Evolutionary conservation across 2,797 vertebrate genomes (phyloP), one percentile per base, ranked within the genome.

Genomic region (Centropyge bicolor): DNA sequence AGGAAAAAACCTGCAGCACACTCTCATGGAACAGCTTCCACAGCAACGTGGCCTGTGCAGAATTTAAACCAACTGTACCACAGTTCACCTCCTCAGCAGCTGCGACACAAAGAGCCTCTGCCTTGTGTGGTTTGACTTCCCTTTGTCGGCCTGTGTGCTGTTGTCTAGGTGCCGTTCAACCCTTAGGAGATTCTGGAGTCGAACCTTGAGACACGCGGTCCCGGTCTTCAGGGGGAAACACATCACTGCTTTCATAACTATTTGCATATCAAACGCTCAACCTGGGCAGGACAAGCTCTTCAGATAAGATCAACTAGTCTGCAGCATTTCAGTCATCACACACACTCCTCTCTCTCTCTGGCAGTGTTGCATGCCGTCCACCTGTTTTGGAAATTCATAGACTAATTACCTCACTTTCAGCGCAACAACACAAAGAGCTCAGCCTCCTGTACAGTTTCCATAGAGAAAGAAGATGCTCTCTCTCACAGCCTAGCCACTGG

Each of bases 181-280:
- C 71, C 76, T 79, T 20, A 51, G 49, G 66, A 78, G 73, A 81
- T 10, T 8, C 70, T 22, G 9, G 22, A 83, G 75, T 74, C 85
- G 77, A 84, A 84, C 81, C 85, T 82, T 73, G 60, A 69, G 74
- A 70, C 49, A 19, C 56, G n/a, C 49, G 6, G 41, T 24, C n/a
- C 38, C 0, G 1, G 48, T 73, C 72, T 9, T 35, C 73, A 3
- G 75, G 61, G 71, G 43, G 45, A 76, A 68, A 80, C 71, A 43
- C 52, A 54, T 72, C 66, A 22, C 71, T 43, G 75, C 75, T 78
- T 73, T 67, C 71, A 49, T 35, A 75, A 74, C 45, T 74, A 89
- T 86, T 89, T 83, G 85, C 83, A 88, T 56, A 79, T 88, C 76
- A 85, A 82, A 83, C 51, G 48, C 79, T 66, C 85, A 79, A 85